Conservation (phyloP, 2,797 vertebrate species). For the Adrianichthys oophorus region DNA sequence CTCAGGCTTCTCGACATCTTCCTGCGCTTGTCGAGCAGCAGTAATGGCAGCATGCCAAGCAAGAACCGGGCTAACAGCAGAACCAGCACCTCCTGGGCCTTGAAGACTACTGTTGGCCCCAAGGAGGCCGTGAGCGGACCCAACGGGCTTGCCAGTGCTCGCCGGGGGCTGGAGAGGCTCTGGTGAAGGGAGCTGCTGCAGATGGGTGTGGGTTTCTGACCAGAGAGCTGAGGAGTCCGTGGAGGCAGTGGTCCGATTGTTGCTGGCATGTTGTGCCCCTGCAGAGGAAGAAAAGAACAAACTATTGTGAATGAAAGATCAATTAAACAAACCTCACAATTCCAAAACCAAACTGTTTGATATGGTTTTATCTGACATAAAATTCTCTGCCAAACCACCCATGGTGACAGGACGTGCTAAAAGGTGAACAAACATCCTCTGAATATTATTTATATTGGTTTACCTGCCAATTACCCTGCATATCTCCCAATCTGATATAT, state of each 20-base stretch:
- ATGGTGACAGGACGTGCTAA: too few species aligned
- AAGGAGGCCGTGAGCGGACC: slow-evolving; percentile 60
- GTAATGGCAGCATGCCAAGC: slow-evolving; percentile 95
- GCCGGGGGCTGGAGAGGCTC: slow-evolving; percentile 59
- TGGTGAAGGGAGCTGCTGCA: slow-evolving; percentile 73
- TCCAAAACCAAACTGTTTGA: too few species aligned
- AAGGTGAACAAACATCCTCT: too few species aligned
- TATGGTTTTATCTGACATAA: too few species aligned
- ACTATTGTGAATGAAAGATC: not conserved
- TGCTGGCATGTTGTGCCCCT: slow-evolving; percentile 95
- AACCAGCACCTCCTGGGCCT: slow-evolving; percentile 29
- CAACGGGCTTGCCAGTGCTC: slow-evolving; percentile 62
- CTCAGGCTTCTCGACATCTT: slow-evolving; percentile 77
- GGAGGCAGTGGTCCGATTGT: slow-evolving; percentile 84
- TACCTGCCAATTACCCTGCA: too few species aligned
- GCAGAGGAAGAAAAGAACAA: slow-evolving; percentile 16
- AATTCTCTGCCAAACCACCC: too few species aligned
- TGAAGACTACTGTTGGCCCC: slow-evolving; percentile 42
- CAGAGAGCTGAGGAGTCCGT: slow-evolving; percentile 83
- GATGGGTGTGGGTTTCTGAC: slow-evolving; percentile 82
- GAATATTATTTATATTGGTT: too few species aligned
- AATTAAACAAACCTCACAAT: not conserved
- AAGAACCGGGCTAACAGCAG: slow-evolving; percentile 73
- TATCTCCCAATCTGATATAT: too few species aligned
- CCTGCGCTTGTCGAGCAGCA: slow-evolving; percentile 91